Conservation (phyloP, 2,888 invertebrate species). For the Cacoxenus indagator region DNA sequence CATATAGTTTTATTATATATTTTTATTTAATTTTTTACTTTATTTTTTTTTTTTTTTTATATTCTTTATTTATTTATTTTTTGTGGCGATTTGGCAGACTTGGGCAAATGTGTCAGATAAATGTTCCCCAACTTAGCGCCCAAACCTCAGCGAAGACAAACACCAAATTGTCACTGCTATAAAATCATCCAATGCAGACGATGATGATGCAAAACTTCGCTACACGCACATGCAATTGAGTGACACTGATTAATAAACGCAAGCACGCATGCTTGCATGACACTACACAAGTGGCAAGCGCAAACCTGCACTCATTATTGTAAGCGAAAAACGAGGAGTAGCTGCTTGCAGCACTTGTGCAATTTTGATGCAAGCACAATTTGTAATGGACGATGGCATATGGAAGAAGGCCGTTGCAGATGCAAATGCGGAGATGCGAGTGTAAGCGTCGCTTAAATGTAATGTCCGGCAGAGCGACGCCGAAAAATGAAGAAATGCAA, state of each 20-base stretch:
- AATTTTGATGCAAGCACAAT: not conserved
- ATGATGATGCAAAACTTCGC: not conserved
- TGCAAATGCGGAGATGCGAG: too few relatives aligned
- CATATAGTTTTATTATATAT: too few relatives aligned
- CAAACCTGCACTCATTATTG: not conserved
- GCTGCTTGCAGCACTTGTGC: not conserved
- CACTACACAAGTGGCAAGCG: not conserved
- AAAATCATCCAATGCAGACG: not conserved
- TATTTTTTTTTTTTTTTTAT: too few relatives aligned
- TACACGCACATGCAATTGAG: not conserved
- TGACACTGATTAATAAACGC: conserved; percentile 2
- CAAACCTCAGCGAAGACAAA: not conserved
- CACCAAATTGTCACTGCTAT: not conserved
- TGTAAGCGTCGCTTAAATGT: conserved; percentile 2
- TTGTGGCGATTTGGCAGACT: too few relatives aligned
- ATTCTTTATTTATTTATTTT: too few relatives aligned
- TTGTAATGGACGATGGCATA: not conserved
- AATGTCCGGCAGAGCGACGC: not conserved
- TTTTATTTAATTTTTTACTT: too few relatives aligned
- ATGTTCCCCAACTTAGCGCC: too few relatives aligned
- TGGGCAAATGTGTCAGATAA: too few relatives aligned
- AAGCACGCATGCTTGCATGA: not conserved
- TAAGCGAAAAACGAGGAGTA: not conserved
- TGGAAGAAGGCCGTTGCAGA: not conserved
- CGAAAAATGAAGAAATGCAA: conserved; percentile 27